Conservation (phyloP, 2,888 invertebrate species). For the Oegoconia quadripuncta region DNA sequence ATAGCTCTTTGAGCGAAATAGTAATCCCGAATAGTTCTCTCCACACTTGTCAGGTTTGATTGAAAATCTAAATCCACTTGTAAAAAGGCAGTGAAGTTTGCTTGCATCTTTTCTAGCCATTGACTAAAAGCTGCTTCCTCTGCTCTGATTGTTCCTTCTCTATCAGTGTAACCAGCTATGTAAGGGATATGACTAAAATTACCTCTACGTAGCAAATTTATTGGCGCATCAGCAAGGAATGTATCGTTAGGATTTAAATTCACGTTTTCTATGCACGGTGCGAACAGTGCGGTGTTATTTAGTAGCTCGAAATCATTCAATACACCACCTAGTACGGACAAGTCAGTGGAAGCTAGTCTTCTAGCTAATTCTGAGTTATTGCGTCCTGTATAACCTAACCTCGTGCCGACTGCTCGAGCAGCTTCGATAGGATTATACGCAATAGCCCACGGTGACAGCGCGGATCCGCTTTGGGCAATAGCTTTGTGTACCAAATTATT, state of each 20-base stretch:
- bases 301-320: conserved; percentile 42
- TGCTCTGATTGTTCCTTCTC: conserved; percentile 60
- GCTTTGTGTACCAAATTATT: conserved; percentile 54
- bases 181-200: conserved; percentile 56
- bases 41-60: conserved; percentile 30
- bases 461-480: conserved; percentile 60
- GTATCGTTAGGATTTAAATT: conserved; percentile 36
- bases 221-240: conserved; percentile 50
- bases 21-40: conserved; percentile 38
- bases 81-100: conserved; percentile 54
- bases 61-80: conserved; percentile 50
- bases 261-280: conserved; percentile 59
- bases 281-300: conserved; percentile 60
- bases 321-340: conserved; percentile 33
- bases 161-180: conserved; percentile 51
- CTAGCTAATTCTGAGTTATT: conserved; percentile 40
- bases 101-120: conserved; percentile 54
- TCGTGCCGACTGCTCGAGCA: conserved; percentile 43
- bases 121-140: conserved; percentile 36
- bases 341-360: conserved; percentile 36
- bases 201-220: conserved; percentile 45
- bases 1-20: conserved; percentile 48
- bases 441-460: conserved; percentile 61
- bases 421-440: conserved; percentile 57
- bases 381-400: conserved; percentile 44